Conservation (phyloP, 2,113 vertebrate genomes). For the Chlamydotis undulata region DNA sequence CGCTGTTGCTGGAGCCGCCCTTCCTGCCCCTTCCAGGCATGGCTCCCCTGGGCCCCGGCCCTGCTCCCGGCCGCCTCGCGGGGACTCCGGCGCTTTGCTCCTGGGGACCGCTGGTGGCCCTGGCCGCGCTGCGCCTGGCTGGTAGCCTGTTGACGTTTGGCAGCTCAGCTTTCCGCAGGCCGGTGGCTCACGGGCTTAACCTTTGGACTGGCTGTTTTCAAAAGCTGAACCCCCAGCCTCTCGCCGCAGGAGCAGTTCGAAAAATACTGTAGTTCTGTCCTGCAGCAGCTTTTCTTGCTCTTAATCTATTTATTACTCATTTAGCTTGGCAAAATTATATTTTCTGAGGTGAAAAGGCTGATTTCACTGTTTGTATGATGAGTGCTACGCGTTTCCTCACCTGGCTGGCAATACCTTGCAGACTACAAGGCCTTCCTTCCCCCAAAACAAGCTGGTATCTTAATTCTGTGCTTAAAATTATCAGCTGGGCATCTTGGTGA, state of each 20-base stretch:
- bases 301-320: background rate
- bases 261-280: background rate
- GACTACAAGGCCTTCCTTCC: background rate
- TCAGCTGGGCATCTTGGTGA: background rate
- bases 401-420: fast-evolving
- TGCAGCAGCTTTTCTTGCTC: background rate
- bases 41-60: background rate
- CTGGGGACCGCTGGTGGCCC: fast-evolving
- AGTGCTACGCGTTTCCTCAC: fast-evolving
- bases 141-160: background rate
- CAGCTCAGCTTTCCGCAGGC: background rate
- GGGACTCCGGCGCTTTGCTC: too few species aligned
- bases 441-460: background rate
- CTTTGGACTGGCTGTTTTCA: background rate
- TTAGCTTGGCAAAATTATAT: background rate
- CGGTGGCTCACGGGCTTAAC: fast-evolving
- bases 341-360: background rate
- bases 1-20: background rate
- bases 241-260: background rate
- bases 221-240: background rate
- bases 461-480: background rate
- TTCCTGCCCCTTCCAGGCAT: background rate
- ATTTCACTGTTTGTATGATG: background rate
- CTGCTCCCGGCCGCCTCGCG: too few species aligned
- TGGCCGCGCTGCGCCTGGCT: background rate